Conservation (phyloP, 2,888 invertebrate genomes). For the Isoperla grammatica region DNA sequence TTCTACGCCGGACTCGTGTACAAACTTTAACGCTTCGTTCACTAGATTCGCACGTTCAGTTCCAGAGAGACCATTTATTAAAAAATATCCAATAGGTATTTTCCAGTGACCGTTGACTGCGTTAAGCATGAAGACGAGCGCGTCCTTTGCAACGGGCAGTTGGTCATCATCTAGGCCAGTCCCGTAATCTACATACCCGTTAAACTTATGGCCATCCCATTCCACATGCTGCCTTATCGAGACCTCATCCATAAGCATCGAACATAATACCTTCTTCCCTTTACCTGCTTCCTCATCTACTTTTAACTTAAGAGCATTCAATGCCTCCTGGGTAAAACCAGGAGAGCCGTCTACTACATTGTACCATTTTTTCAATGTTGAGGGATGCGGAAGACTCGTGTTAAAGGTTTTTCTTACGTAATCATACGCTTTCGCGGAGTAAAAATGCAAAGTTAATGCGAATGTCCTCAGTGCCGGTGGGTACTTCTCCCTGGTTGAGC, state of each 20-base stretch:
- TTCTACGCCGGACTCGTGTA: constrained; percentile 32
- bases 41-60: constrained; percentile 33
- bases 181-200: constrained; percentile 37
- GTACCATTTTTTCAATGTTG: no score
- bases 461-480: no score
- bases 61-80: constrained; percentile 33
- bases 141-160: constrained; percentile 33
- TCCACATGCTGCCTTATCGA: constrained; percentile 29
- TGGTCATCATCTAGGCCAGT: constrained; percentile 30
- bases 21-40: constrained; percentile 29
- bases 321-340: no score
- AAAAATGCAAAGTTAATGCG: no score
- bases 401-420: no score
- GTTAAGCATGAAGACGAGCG: constrained; percentile 35
- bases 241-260: constrained; percentile 15
- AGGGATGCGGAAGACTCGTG: no score
- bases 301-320: no score
- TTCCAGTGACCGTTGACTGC: constrained; percentile 35
- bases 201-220: constrained; percentile 36
- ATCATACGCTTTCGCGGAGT: no score
- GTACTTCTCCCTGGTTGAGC: no score
- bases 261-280: background rate
- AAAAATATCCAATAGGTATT: constrained; percentile 37
- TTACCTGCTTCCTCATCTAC: no score
- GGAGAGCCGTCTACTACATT: no score